Conservation (phyloP, 2,888 invertebrate genomes). For the Shargacucullia verbasci region DNA sequence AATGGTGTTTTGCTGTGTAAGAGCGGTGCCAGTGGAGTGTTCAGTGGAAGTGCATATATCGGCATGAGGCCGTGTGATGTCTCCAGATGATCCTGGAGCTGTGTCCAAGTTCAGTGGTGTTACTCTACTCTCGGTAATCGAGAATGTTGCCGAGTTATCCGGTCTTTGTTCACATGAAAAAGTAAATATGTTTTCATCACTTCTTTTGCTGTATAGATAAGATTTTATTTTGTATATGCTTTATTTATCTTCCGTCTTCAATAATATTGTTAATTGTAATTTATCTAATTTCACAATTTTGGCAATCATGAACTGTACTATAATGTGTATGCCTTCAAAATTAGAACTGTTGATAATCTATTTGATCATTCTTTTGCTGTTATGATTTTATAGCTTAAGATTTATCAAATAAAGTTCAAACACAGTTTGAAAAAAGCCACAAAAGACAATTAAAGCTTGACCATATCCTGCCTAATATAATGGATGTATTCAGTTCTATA, state of each 20-base stretch:
- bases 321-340: slow-evolving; percentile 16
- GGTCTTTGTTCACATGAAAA: slow-evolving; percentile 68
- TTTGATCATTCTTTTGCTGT: slow-evolving; percentile 30
- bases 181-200: slow-evolving; percentile 84
- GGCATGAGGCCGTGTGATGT: slow-evolving; percentile 63
- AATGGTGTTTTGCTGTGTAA: slow-evolving; percentile 77
- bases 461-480: slow-evolving; percentile 12
- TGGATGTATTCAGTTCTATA: slow-evolving; percentile 7
- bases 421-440: slow-evolving; percentile 4
- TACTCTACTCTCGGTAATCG: slow-evolving; percentile 51
- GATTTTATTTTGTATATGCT: slow-evolving; percentile 69
- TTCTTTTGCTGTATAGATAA: slow-evolving; percentile 74
- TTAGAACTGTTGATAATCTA: not conserved
- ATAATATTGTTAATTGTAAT: slow-evolving; percentile 52
- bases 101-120: slow-evolving; percentile 76
- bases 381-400: slow-evolving; percentile 9
- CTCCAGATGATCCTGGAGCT: slow-evolving; percentile 68
- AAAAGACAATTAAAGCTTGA: slow-evolving; percentile 4
- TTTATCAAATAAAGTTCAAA: slow-evolving; percentile 16
- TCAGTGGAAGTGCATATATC: slow-evolving; percentile 71
- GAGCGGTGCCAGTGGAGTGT: slow-evolving; percentile 74
- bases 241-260: slow-evolving; percentile 61
- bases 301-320: slow-evolving; percentile 18
- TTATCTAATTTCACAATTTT: slow-evolving; percentile 45
- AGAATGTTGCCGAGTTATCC: slow-evolving; percentile 60